These are phyloP conservation scores for Entomyzon cyanotis DNA, from an alignment of 2,113 vertebrate genomes.

Conservation along the genomic window DNA sequence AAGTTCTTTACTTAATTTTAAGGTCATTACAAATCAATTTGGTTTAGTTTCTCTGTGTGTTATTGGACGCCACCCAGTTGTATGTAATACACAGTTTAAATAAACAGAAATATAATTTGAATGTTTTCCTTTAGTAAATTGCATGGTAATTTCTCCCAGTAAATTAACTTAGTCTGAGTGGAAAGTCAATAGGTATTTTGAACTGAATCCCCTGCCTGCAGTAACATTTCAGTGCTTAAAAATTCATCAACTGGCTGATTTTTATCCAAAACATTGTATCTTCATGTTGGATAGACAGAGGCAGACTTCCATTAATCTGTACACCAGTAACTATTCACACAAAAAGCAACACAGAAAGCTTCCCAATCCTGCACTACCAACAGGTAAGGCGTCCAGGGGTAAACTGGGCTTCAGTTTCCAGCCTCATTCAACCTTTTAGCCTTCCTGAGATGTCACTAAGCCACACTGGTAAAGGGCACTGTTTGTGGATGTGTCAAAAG, in stretches of 20 bases:
- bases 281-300: neutral
- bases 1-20: neutral
- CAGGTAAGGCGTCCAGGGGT: rapidly evolving
- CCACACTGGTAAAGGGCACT: neutral
- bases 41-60: neutral
- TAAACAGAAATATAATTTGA: slow-evolving; percentile 8
- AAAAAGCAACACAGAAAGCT: neutral
- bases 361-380: neutral
- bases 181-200: neutral
- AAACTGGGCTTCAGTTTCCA: neutral
- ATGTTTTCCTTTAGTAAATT: neutral
- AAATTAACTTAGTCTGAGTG: neutral
- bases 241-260: neutral
- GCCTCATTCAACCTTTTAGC: neutral
- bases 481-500: neutral
- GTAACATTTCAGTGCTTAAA: neutral
- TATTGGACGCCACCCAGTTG: neutral
- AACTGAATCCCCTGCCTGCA: neutral
- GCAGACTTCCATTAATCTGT: neutral
- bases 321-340: neutral
- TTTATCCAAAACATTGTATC: neutral
- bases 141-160: neutral
- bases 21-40: neutral
- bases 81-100: neutral
- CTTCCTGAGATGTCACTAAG: neutral